Evolutionary conservation across 2,888 invertebrate genomes (phyloP).

Genomic region (Meiosimyza platycephala): DNA sequence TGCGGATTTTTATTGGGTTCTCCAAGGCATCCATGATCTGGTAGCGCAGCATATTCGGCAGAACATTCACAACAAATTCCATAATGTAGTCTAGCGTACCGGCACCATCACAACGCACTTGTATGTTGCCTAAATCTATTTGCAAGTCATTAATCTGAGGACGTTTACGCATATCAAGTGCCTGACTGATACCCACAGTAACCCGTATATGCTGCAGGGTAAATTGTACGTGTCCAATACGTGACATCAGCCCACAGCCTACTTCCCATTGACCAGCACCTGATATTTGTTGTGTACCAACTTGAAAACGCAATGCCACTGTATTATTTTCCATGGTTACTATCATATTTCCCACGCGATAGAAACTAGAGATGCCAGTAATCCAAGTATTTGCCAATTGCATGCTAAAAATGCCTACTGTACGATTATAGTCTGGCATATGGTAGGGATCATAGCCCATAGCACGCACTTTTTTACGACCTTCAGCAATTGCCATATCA

Average conservation of each 20-base stretch:
- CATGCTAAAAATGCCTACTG: constrained; percentile 77
- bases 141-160: constrained; percentile 80
- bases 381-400: constrained; percentile 81
- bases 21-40: constrained; percentile 89
- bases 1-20: constrained; percentile 78
- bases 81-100: constrained; percentile 87
- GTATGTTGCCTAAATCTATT: constrained; percentile 85
- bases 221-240: constrained; percentile 80
- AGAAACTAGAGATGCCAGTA: constrained; percentile 82
- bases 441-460: constrained; percentile 79
- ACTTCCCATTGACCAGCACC: constrained; percentile 86
- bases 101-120: constrained; percentile 84
- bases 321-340: constrained; percentile 80
- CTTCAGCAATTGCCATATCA: constrained; percentile 84
- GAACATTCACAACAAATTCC: constrained; percentile 82
- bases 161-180: constrained; percentile 80
- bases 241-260: constrained; percentile 75
- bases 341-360: constrained; percentile 82
- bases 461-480: constrained; percentile 75
- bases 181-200: constrained; percentile 77
- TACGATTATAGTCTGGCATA: constrained; percentile 79
- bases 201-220: constrained; percentile 83
- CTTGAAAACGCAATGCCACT: constrained; percentile 71
- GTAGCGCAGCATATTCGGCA: constrained; percentile 87
- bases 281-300: constrained; percentile 83